A percentile compares a stretch with the other conserved stretches of the same genome.
These are phyloP conservation scores for Drosophila kepulauana DNA, from an alignment of 1,140 invertebrate species.

Conservation along the genomic window DNA sequence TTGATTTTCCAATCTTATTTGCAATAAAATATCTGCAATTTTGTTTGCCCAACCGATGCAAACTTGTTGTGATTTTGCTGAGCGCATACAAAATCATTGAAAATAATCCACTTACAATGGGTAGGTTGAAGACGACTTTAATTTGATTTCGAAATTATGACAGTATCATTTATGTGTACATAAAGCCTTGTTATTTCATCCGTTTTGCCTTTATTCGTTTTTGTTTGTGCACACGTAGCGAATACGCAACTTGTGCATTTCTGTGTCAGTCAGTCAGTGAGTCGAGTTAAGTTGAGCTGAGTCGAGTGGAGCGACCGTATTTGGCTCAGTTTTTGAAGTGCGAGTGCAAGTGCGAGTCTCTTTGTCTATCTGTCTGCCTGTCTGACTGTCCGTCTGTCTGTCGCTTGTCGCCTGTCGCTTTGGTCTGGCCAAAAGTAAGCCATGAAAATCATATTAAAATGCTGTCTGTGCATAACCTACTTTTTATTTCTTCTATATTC, in stretches of 20 bases:
- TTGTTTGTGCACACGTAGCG: conserved; percentile 18
- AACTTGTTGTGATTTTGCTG: not conserved
- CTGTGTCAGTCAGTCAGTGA: conserved; percentile 40
- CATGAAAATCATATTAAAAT: conserved; percentile 82
- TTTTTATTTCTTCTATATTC: conserved; percentile 65
- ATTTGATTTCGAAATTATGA: conserved; percentile 12
- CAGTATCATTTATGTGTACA: not conserved
- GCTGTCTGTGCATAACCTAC: conserved; percentile 78
- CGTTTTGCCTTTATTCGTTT: conserved; percentile 3
- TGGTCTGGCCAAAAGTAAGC: conserved; percentile 54
- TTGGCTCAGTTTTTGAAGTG: conserved; percentile 34
- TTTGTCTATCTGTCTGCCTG: conserved; percentile 27
- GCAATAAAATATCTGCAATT: not conserved
- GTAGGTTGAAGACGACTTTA: not conserved
- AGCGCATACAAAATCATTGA: not conserved
- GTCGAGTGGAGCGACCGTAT: conserved; percentile 1
- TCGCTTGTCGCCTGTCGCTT: conserved; percentile 32
- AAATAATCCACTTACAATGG: conserved; percentile 1
- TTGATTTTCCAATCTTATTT: not conserved
- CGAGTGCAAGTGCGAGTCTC: conserved; percentile 24
- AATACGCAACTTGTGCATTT: conserved; percentile 49
- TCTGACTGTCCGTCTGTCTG: conserved; percentile 20
- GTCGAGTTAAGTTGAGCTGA: not conserved
- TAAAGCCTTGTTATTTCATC: not conserved
- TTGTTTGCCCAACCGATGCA: not conserved